Percentiles rank a stretch among this genome's conserved stretches.
Conservation (phyloP, 2,888 invertebrate genomes). For the Diaprepes abbreviatus region DNA sequence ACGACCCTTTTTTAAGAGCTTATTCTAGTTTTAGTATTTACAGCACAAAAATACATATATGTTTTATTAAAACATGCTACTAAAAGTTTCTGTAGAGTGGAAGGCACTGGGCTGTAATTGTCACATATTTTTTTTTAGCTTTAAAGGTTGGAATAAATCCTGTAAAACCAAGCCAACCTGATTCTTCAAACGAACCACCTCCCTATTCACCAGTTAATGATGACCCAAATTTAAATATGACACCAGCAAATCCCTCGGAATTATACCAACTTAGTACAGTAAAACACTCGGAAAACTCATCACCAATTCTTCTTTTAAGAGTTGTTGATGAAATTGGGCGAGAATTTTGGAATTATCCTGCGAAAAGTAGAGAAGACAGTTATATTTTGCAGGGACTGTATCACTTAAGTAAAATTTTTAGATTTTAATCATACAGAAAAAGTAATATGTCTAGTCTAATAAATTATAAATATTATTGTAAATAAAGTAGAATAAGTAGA, state of each 20-base stretch:
- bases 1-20: no score
- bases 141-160: conserved; percentile 41
- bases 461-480: conserved; percentile 7
- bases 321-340: conserved; percentile 59
- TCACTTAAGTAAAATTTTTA: conserved; percentile 58
- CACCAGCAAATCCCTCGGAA: conserved; percentile 17
- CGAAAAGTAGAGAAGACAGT: conserved; percentile 54
- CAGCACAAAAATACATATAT: no score
- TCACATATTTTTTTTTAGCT: conserved; percentile 36
- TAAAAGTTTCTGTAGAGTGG: no score
- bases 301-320: conserved; percentile 55
- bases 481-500: conserved; percentile 18
- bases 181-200: conserved; percentile 31
- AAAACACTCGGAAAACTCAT: conserved; percentile 1
- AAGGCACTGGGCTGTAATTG: no score
- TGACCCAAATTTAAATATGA: conserved; percentile 41
- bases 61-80: no score
- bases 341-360: conserved; percentile 58
- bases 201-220: conserved; percentile 49
- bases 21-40: no score
- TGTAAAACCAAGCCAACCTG: conserved; percentile 16
- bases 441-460: conserved; percentile 3
- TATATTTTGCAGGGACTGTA: conserved; percentile 60
- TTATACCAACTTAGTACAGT: conserved; percentile 36
- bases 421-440: conserved; percentile 33